These are phyloP conservation scores for Mesorhabditis spiculigera DNA, from an alignment of 2,888 invertebrate genomes.

Conservation along the genomic window DNA sequence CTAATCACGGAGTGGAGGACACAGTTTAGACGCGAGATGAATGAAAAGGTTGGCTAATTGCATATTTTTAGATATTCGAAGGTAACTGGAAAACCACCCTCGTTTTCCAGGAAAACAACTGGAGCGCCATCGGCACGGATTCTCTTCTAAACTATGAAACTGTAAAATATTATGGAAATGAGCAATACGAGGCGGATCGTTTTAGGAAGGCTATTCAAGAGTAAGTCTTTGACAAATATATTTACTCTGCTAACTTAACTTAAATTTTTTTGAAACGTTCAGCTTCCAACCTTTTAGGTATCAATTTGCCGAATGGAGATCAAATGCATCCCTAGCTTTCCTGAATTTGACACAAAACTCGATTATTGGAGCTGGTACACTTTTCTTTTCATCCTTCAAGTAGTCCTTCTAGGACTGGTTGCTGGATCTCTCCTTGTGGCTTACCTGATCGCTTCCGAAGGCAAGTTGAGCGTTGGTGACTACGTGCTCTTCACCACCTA, in stretches of 20 bases:
- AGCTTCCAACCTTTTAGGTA: conserved; percentile 52
- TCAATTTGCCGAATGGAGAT: conserved; percentile 83
- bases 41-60: conserved; percentile 70
- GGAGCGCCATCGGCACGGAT: conserved; percentile 69
- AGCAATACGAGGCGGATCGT: conserved; percentile 81
- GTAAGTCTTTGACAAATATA: conserved; percentile 60
- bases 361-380: conserved; percentile 71
- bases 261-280: neutral
- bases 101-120: neutral
- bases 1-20: conserved; percentile 95
- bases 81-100: neutral
- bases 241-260: neutral
- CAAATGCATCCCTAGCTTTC: conserved; percentile 79
- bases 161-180: conserved; percentile 92
- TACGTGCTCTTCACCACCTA: conserved; percentile 93
- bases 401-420: conserved; percentile 71
- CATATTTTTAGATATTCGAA: neutral
- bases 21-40: conserved; percentile 88
- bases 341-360: conserved; percentile 86
- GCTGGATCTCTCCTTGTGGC: conserved; percentile 75
- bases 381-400: neutral
- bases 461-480: conserved; percentile 71
- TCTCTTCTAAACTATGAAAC: conserved; percentile 96
- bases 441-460: conserved; percentile 70
- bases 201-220: conserved; percentile 80